Evolutionary conservation across 1,140 invertebrate genomes (phyloP).

Genomic region (Heterodera schachtii): DNA sequence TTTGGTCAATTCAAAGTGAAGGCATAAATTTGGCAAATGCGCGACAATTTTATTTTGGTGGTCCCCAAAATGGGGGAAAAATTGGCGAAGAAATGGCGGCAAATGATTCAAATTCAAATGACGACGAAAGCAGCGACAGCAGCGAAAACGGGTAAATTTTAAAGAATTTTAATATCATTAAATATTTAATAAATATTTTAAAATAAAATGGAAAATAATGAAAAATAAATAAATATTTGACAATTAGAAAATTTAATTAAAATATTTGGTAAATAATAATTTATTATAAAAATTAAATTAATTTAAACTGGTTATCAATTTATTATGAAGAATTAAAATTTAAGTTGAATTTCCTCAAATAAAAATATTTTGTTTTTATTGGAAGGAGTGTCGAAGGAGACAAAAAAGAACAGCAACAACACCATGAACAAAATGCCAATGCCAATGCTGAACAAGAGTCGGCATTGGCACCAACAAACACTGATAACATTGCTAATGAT

Average conservation of each 20-base stretch:
- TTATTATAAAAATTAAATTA: too few relatives aligned
- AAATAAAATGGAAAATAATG: too few relatives aligned
- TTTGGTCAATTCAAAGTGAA: neutral
- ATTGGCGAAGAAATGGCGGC: neutral
- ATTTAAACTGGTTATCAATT: too few relatives aligned
- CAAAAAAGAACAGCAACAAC: neutral
- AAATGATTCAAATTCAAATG: neutral
- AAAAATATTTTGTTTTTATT: too few relatives aligned
- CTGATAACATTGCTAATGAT: too few relatives aligned
- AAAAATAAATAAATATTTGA: too few relatives aligned
- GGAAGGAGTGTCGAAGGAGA: neutral
- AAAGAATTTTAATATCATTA: too few relatives aligned
- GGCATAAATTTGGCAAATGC: conserved; percentile 45
- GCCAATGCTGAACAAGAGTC: neutral
- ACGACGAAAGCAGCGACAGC: neutral
- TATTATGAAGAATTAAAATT: too few relatives aligned
- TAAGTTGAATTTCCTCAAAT: too few relatives aligned
- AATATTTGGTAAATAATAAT: too few relatives aligned
- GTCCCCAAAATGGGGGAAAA: conserved; percentile 16
- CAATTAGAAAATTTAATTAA: too few relatives aligned
- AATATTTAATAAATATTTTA: too few relatives aligned
- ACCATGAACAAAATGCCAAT: neutral
- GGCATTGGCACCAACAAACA: neutral
- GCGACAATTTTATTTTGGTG: conserved; percentile 49
- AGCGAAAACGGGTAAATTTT: neutral